Percentiles rank a stretch among this genome's conserved stretches.
phyloP scores from a whole-genome alignment of 1,140 invertebrate genomes.

The Meloidogyne exigua region DNA sequence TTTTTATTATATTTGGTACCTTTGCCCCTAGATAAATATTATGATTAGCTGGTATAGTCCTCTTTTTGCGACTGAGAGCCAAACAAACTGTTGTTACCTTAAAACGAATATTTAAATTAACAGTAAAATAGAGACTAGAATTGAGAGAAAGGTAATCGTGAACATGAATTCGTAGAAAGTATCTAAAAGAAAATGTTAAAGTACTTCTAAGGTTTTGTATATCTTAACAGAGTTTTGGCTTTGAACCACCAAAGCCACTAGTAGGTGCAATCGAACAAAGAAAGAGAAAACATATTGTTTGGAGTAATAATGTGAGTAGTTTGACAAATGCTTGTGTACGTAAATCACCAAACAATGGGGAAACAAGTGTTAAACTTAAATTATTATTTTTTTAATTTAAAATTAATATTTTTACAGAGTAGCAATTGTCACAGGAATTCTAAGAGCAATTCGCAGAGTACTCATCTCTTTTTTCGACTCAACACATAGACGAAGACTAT shows the following conservation, averaged over 20 bases:
- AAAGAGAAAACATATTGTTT: constrained; percentile 62
- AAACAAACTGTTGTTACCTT: constrained; percentile 53
- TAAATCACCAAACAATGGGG: constrained; percentile 61
- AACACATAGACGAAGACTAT: constrained; percentile 51
- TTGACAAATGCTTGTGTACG: constrained; percentile 59
- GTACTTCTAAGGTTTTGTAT: not conserved
- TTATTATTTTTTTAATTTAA: too few relatives aligned
- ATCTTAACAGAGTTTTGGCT: constrained; percentile 61
- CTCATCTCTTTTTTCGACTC: constrained; percentile 57
- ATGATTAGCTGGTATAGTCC: constrained; percentile 58
- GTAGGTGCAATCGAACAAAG: constrained; percentile 59
- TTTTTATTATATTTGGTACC: constrained; percentile 11
- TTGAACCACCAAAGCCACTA: constrained; percentile 55
- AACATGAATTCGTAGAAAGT: constrained; percentile 61
- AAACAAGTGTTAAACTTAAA: constrained; percentile 43
- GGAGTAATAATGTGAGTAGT: constrained; percentile 50
- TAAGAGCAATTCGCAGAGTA: constrained; percentile 56
- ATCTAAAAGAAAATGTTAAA: constrained; percentile 47
- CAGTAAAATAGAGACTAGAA: constrained; percentile 34
- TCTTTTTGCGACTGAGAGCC: constrained; percentile 55
- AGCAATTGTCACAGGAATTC: constrained; percentile 57
- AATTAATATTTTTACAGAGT: constrained; percentile 36
- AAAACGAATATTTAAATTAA: not conserved
- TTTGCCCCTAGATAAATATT: constrained; percentile 55
- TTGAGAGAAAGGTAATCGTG: constrained; percentile 50